Evolutionary conservation across 2,888 invertebrate species (phyloP).

Genomic region (Parnassius glacialis): DNA sequence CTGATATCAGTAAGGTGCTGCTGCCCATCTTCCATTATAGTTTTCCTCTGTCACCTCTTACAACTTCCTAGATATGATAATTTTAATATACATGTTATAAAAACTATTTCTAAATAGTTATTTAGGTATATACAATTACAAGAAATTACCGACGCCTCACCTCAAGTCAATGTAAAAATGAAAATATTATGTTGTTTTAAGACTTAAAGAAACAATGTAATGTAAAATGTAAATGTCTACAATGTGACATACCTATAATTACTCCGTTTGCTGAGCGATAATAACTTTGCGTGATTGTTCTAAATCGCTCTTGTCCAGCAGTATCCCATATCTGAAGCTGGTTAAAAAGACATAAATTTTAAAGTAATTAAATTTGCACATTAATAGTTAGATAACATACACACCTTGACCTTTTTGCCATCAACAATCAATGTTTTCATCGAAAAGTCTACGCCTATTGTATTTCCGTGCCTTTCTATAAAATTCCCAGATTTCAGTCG

Average conservation of each 20-base stretch:
- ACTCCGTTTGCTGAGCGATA: slow-evolving; percentile 98
- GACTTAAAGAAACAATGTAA: too few species aligned
- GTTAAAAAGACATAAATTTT: slow-evolving; percentile 38
- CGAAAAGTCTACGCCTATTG: slow-evolving; percentile 98
- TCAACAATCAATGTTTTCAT: slow-evolving; percentile 98
- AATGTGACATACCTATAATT: slow-evolving; percentile 86
- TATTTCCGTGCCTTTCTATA: slow-evolving; percentile 96
- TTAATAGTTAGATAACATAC: slow-evolving; percentile 41
- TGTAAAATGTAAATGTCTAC: not conserved
- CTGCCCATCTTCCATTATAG: too few species aligned
- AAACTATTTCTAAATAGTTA: too few species aligned
- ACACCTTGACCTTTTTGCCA: slow-evolving; percentile 96
- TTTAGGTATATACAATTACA: too few species aligned
- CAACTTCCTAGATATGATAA: too few species aligned
- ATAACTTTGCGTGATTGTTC: slow-evolving; percentile 98
- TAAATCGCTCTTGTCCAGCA: slow-evolving; percentile 97
- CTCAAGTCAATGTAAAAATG: too few species aligned
- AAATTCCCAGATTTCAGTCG: slow-evolving; percentile 97
- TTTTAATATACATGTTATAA: too few species aligned
- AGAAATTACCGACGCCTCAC: too few species aligned
- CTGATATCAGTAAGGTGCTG: too few species aligned
- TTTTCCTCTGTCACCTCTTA: too few species aligned
- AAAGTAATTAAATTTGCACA: slow-evolving; percentile 20
- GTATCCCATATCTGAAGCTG: slow-evolving; percentile 98
- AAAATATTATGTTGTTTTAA: too few species aligned